Evolutionary conservation across 2,797 vertebrate species (phyloP).

Genomic region (Melanitta fusca): DNA sequence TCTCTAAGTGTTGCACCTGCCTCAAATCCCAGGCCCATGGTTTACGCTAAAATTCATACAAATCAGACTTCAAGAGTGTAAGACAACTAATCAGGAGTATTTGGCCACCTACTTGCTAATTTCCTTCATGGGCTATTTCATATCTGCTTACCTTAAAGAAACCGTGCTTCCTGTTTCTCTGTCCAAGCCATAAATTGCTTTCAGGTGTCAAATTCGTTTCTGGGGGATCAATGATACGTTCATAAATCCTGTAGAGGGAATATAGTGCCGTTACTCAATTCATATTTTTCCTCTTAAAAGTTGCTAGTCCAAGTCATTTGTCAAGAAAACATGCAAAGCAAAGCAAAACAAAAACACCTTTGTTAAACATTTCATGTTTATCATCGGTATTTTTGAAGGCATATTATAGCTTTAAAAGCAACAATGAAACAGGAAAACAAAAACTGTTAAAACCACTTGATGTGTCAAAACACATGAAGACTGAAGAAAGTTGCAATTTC

Average conservation of each 20-base stretch:
- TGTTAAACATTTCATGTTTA: not conserved
- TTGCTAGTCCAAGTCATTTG: not conserved
- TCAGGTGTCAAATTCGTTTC: conserved; percentile 89
- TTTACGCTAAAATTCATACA: not conserved
- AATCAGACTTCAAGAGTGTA: not conserved
- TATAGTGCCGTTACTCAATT: not conserved
- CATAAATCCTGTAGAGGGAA: conserved; percentile 89
- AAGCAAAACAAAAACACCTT: not conserved
- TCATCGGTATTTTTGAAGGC: not conserved
- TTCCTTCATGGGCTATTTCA: not conserved
- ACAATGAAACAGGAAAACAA: not conserved
- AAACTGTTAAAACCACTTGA: not conserved
- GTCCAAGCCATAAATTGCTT: conserved; percentile 94
- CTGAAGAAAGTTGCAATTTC: not conserved
- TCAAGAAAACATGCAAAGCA: not conserved
- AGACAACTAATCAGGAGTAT: not conserved
- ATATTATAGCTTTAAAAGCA: not conserved
- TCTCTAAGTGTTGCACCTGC: not conserved
- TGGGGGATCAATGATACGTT: conserved; percentile 91
- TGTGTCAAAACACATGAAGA: not conserved
- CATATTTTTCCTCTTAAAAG: not conserved
- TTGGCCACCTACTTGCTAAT: not conserved
- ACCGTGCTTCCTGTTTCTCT: conserved; percentile 92
- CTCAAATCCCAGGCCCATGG: not conserved
- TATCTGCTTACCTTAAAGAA: conserved; percentile 92